Base-by-base conservation (phyloP, 1,140 invertebrate genomes). In the Hypothenemus hampei region DNA sequence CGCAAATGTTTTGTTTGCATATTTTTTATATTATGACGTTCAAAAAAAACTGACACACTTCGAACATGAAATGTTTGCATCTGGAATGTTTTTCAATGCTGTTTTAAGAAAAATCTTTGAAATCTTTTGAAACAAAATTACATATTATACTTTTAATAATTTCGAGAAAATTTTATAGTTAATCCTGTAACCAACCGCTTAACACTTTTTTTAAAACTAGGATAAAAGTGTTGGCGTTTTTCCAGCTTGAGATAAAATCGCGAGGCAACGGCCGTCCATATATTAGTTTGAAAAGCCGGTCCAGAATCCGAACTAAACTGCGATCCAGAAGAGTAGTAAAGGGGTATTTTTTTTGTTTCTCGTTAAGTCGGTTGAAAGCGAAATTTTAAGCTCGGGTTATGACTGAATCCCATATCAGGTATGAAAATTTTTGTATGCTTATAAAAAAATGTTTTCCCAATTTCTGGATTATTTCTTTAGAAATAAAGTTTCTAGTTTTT, bases 181-280 rank as follows among this genome's bases (percentile, higher is more conserved):
- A 31, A 31, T 31, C 26, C 26, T 31, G 26, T 37, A 37, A 37
- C 16, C 8, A 1, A 43, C 40, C 5, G 40, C 18, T 18, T 43
- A 31, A 31, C 26, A 31, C 26, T 31, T 46, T 46, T 46, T 46
- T 46, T 31, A 22, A 46, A 46, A 31, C 21, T 46, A 46, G 44
- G 44, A 46, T 46, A 46, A 46, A 29, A 31, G 13, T 18, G 31
- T 49, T 49, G 46, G 46, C 46, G 13, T 15, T 36, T 21, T 36
- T 49, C 46, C 46, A 49, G 22, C 24, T 13, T 11, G 22, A 16
- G 46, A 49, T 49, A 37, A 49, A 49, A 36, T 49, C 46, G 46
- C 6, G 35, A 49, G 46, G 46, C 46, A 49, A 49, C 21, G 46
- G 31, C 46, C 46, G 31, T 22, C 31, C 31, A 37, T 10, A 22